These are phyloP conservation scores for Zele albiditarsus DNA, from an alignment of 2,888 invertebrate species.

Conservation along the genomic window DNA sequence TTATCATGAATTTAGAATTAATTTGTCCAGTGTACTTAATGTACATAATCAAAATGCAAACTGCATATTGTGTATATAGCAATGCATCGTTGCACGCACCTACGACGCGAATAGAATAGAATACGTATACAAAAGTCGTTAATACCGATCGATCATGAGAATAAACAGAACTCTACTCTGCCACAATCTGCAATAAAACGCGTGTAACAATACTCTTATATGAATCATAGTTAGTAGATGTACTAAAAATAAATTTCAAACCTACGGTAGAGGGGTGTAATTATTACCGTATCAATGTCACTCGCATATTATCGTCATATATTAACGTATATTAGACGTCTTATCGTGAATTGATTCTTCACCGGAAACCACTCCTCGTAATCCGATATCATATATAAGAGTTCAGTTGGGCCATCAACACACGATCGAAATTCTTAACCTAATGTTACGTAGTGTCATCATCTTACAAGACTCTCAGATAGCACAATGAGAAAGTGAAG, in stretches of 20 bases:
- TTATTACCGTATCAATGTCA: slow-evolving; percentile 9
- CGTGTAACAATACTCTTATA: slow-evolving; percentile 8
- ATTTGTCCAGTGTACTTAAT: slow-evolving; percentile 12
- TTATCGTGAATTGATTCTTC: slow-evolving; percentile 47
- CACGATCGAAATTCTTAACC: neutral
- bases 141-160: slow-evolving; percentile 44
- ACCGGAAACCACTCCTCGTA: slow-evolving; percentile 54
- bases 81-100: slow-evolving; percentile 60
- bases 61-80: slow-evolving; percentile 40
- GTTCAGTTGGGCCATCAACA: neutral
- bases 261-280: neutral
- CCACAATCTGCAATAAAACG: slow-evolving; percentile 7
- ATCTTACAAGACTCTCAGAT: neutral
- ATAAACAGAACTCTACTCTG: slow-evolving; percentile 25
- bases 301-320: neutral
- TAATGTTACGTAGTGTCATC: neutral
- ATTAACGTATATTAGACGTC: neutral
- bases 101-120: slow-evolving; percentile 48
- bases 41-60: slow-evolving; percentile 16
- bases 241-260: neutral
- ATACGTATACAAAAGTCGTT: slow-evolving; percentile 48
- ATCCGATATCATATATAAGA: slow-evolving; percentile 28
- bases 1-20: neutral
- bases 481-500: neutral
- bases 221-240: neutral